Percentiles rank a stretch among this genome's conserved stretches.
phyloP scores from a whole-genome alignment of 2,888 invertebrate species.

The Erebia epiphron region DNA sequence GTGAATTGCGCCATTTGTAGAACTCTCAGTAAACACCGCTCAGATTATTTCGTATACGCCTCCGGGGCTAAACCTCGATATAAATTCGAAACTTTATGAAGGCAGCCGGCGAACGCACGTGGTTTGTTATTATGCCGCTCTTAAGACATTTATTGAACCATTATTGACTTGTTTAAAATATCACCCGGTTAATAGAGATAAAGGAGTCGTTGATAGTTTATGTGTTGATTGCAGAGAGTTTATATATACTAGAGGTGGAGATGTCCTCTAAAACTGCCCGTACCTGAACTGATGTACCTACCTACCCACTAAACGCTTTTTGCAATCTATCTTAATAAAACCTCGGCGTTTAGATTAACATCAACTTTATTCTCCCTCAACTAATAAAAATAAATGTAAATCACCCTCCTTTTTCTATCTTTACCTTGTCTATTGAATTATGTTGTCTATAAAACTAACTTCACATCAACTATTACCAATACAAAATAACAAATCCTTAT shows the following conservation, averaged over 20 bases:
- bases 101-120: conserved; percentile 69
- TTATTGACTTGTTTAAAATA: conserved; percentile 82
- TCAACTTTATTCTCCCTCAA: too few relatives aligned
- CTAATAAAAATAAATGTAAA: too few relatives aligned
- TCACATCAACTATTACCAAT: too few relatives aligned
- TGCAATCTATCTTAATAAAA: too few relatives aligned
- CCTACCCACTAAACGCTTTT: too few relatives aligned
- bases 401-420: too few relatives aligned
- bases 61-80: conserved; percentile 78
- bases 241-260: background rate
- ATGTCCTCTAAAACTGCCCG: background rate
- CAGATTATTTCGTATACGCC: conserved; percentile 81
- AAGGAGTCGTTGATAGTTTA: conserved; percentile 76
- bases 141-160: conserved; percentile 80
- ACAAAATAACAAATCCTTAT: too few relatives aligned
- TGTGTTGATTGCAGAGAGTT: conserved; percentile 61
- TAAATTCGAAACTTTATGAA: conserved; percentile 80
- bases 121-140: conserved; percentile 81
- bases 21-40: conserved; percentile 78
- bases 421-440: too few relatives aligned
- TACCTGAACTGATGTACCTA: background rate
- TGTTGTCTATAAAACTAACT: too few relatives aligned
- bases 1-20: conserved; percentile 80
- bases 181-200: conserved; percentile 80
- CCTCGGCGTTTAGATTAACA: too few relatives aligned